These are phyloP conservation scores for Elachura formosa DNA, from an alignment of 2,113 vertebrate species.

Conservation along the genomic window DNA sequence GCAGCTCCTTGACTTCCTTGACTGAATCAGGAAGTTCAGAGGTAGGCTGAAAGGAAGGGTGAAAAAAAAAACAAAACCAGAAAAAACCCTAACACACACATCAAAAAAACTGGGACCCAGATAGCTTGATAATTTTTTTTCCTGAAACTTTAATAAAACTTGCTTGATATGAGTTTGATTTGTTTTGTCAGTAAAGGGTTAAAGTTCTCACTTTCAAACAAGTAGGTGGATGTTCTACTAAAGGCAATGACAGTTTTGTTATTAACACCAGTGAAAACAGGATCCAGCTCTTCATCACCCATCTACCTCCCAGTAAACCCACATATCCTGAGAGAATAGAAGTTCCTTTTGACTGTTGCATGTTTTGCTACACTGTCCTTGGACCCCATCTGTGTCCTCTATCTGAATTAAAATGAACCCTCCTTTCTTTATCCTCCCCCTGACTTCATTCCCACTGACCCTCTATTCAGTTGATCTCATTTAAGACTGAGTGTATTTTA, in stretches of 20 bases:
- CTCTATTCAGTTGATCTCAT: slow-evolving; percentile 49
- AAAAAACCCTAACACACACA: neutral
- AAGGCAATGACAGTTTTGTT: slow-evolving; percentile 47
- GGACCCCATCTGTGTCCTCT: neutral
- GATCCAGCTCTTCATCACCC: slow-evolving; percentile 31
- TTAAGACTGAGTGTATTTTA: slow-evolving; percentile 61
- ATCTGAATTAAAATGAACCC: slow-evolving; percentile 30
- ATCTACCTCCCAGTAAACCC: neutral
- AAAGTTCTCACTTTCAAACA: slow-evolving; percentile 6
- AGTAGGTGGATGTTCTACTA: slow-evolving; percentile 15
- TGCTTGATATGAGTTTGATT: neutral
- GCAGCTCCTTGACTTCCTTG: slow-evolving; percentile 17
- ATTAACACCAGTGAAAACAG: slow-evolving; percentile 30
- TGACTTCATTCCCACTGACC: slow-evolving; percentile 47
- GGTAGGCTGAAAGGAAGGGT: neutral
- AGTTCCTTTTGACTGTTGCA: neutral
- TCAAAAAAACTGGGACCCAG: neutral
- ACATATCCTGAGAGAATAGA: neutral
- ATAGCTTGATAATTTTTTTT: neutral
- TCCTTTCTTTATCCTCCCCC: neutral
- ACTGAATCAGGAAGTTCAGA: slow-evolving; percentile 36
- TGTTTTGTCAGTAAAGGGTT: neutral
- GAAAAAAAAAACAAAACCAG: neutral
- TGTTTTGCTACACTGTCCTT: slow-evolving; percentile 32
- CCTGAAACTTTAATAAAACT: neutral